These are phyloP conservation scores for Tinea semifulvella DNA, from an alignment of 2,888 invertebrate species.

Conservation along the genomic window DNA sequence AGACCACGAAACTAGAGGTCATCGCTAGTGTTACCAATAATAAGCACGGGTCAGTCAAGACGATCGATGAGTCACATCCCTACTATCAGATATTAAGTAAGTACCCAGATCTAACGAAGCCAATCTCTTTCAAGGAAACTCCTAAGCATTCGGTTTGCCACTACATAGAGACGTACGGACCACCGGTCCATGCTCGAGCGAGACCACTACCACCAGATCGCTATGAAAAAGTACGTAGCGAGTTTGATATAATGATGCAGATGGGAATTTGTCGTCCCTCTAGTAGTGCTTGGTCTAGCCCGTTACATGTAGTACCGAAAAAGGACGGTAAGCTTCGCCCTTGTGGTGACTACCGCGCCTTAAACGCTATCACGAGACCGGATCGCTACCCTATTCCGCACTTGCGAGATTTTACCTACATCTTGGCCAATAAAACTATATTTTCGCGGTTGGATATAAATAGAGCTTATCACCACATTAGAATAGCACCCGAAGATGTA, in stretches of 20 bases:
- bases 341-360: constrained; percentile 33
- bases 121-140: background rate
- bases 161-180: constrained; percentile 18
- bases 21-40: background rate
- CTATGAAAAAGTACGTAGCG: constrained; percentile 26
- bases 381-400: constrained; percentile 30
- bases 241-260: constrained; percentile 30
- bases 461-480: background rate
- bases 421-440: background rate
- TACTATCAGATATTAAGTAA: background rate
- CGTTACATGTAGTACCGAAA: constrained; percentile 27
- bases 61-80: background rate
- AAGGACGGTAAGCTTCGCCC: constrained; percentile 16
- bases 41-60: background rate
- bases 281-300: constrained; percentile 35
- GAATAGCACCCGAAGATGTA: background rate
- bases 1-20: constrained; percentile 1
- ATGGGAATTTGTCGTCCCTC: constrained; percentile 39
- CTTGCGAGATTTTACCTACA: constrained; percentile 26
- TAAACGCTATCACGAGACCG: constrained; percentile 28
- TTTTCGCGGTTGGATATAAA: background rate
- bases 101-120: background rate
- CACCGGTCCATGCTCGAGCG: constrained; percentile 17
- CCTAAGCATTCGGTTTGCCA: constrained; percentile 15
- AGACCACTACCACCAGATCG: constrained; percentile 25